Evolutionary conservation across 2,797 vertebrate genomes (phyloP).

Genomic region (Cuniculus paca): DNA sequence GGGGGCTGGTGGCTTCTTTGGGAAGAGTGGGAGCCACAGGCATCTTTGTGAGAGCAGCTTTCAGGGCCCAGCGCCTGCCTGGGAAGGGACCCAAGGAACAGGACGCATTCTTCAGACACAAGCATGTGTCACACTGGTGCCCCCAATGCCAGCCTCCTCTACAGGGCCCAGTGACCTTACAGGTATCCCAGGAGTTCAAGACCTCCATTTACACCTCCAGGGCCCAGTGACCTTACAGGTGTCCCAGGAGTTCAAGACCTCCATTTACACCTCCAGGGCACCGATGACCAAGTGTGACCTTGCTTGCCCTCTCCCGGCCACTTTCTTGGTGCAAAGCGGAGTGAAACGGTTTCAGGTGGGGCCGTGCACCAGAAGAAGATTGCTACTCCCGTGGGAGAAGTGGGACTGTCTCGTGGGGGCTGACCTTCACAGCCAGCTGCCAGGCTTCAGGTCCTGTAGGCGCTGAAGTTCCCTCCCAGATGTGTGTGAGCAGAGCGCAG

Average conservation of each 20-base stretch:
- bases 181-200: background rate
- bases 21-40: background rate
- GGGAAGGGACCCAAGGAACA: background rate
- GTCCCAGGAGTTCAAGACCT: background rate
- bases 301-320: background rate
- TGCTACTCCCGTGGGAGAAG: background rate
- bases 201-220: background rate
- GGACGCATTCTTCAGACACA: background rate
- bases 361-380: background rate
- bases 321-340: background rate
- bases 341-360: background rate
- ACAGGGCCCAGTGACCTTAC: background rate
- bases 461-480: background rate
- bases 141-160: background rate
- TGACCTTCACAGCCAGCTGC: background rate
- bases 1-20: background rate
- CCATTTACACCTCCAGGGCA: background rate
- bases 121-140: accelerated
- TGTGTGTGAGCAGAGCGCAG: background rate
- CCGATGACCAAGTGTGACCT: background rate
- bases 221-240: background rate
- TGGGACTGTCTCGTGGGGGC: accelerated
- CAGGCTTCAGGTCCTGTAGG: background rate
- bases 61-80: background rate
- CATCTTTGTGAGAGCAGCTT: background rate